Percentiles rank a stretch among this genome's conserved stretches.
phyloP scores from a whole-genome alignment of 2,797 vertebrate genomes.

The Knipowitschia caucasica region DNA sequence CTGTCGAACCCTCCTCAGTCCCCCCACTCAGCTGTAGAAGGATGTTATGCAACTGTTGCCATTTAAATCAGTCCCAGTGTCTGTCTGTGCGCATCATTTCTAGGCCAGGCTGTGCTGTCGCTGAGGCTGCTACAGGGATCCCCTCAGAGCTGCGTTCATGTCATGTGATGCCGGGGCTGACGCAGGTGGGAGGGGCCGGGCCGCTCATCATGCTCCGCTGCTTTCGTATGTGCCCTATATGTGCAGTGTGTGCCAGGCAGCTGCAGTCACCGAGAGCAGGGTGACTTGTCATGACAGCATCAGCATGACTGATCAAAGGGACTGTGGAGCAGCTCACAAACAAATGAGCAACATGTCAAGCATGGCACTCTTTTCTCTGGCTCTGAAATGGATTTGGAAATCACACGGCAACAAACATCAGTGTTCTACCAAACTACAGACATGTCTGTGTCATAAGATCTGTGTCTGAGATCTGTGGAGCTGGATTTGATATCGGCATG shows the following conservation, averaged over 20 bases:
- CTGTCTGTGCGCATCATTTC: conserved; percentile 34
- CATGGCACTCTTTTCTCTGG: background rate
- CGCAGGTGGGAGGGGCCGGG: conserved; percentile 3
- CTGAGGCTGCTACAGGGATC: conserved; percentile 19
- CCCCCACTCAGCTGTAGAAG: background rate
- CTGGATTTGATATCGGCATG: too few species aligned
- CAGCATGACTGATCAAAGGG: background rate
- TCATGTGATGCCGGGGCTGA: conserved; percentile 7
- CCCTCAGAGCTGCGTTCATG: conserved; percentile 4
- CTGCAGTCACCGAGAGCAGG: background rate
- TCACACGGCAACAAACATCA: background rate
- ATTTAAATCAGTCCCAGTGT: conserved; percentile 2
- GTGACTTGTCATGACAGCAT: conserved; percentile 1
- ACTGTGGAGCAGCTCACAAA: background rate
- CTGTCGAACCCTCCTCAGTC: background rate
- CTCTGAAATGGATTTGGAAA: background rate
- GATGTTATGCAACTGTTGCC: conserved; percentile 17
- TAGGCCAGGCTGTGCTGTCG: conserved; percentile 36
- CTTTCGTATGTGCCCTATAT: conserved; percentile 5
- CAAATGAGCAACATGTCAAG: background rate
- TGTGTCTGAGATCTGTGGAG: too few species aligned
- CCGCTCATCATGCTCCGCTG: conserved; percentile 1
- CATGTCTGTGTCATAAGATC: background rate
- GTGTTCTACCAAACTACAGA: background rate
- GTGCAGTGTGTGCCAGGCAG: conserved; percentile 2